Conservation (phyloP, 2,888 invertebrate genomes). For the Chirona hameri region DNA sequence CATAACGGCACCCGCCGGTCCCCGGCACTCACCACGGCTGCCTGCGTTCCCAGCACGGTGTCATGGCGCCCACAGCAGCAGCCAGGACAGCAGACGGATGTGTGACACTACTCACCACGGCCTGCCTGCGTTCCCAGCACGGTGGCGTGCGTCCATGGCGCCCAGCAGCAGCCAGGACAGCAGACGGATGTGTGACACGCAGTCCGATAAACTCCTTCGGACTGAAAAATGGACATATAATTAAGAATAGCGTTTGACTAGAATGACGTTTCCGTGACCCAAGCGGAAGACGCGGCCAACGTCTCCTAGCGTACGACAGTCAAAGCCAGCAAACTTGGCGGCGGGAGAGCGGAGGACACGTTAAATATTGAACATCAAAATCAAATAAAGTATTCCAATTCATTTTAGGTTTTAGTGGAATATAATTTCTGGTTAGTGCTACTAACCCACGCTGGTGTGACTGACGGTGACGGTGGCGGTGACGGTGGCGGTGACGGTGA, state of each 20-base stretch:
- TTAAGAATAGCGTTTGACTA: not conserved
- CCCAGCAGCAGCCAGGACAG: slow-evolving; percentile 95
- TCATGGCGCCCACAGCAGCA: slow-evolving; percentile 91
- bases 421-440: too few species aligned
- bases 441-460: too few species aligned
- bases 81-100: slow-evolving; percentile 91
- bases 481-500: too few species aligned
- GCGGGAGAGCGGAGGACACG: not conserved
- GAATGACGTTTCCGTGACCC: too few species aligned
- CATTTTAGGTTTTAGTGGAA: too few species aligned
- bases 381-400: too few species aligned
- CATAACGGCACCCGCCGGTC: too few species aligned
- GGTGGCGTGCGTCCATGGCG: slow-evolving; percentile 82
- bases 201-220: slow-evolving; percentile 92
- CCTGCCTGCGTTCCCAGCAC: slow-evolving; percentile 57
- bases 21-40: slow-evolving; percentile 38
- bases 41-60: slow-evolving; percentile 58
- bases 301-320: too few species aligned
- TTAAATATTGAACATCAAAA: not conserved
- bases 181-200: slow-evolving; percentile 87
- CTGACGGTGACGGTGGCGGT: too few species aligned
- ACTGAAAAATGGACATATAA: slow-evolving; percentile 50
- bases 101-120: too few species aligned
- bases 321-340: too few species aligned
- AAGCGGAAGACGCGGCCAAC: too few species aligned